These are phyloP conservation scores for Lasiurus cinereus DNA, from an alignment of 2,113 vertebrate genomes.

Conservation along the genomic window DNA sequence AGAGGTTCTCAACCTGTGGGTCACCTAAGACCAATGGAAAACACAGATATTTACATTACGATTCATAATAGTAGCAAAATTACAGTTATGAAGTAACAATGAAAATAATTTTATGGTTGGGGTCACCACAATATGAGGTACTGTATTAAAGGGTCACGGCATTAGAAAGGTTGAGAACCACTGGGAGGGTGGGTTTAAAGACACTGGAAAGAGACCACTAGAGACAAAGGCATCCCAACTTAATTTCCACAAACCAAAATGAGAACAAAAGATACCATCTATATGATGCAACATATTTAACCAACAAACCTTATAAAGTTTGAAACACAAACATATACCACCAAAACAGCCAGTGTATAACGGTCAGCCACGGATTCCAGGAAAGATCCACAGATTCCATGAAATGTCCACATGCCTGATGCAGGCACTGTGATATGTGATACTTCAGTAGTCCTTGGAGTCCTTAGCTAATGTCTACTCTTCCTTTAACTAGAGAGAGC, in stretches of 20 bases:
- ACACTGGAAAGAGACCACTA: not conserved
- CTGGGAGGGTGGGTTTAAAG: not conserved
- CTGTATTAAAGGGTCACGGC: no score
- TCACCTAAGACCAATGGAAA: no score
- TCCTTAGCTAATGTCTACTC: not conserved
- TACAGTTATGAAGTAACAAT: no score
- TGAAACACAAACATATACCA: not conserved
- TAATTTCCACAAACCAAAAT: slow-evolving; percentile 34
- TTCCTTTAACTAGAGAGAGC: not conserved
- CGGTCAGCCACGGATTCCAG: not conserved
- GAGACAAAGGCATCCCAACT: slow-evolving; percentile 20
- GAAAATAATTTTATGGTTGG: no score
- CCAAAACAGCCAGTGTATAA: not conserved
- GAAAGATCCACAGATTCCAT: not conserved
- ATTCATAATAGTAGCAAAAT: no score
- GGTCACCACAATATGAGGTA: no score
- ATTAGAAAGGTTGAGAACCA: no score
- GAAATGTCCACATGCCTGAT: not conserved
- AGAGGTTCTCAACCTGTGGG: no score
- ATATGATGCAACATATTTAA: not conserved
- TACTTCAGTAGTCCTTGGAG: not conserved
- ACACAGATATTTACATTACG: no score
- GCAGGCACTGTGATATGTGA: not conserved
- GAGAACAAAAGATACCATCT: slow-evolving; percentile 15
- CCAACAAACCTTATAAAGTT: not conserved